Base-by-base conservation (phyloP, 2,888 invertebrate species). In the Spodoptera exigua region DNA sequence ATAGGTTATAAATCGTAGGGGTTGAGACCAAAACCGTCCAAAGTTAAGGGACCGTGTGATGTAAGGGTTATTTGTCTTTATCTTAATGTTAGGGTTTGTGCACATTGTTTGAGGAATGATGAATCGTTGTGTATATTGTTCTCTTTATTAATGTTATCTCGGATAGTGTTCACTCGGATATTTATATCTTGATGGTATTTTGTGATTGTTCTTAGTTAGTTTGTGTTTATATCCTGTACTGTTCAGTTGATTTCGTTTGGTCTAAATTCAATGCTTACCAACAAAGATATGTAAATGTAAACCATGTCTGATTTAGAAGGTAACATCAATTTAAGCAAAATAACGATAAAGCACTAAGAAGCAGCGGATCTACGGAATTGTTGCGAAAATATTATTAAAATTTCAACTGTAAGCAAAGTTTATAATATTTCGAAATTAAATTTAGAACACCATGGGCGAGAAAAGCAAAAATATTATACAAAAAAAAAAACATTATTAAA, bases 1-100 rank as follows among this genome's bases (percentile, higher is more conserved):
- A 77, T 77, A 75, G 70, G 72, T 72, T 78, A 79, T 81, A 78
- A 81, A 85, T 82, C 72, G 81, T 74, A 74, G 77, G 82, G 85
- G 82, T 78, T 80, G 76, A 67, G 66, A 62, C 66, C 70, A 67
- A 78, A 65, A 72, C 64, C 67, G 56, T 56, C 61, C 57, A 61
- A 68, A 62, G 67, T 70, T 70, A 79, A 71, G 69, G 79, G 70
- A 69, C 59, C 72, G 74, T 79, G 56, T 77, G 70, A 79, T 72
- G 65, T 36, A 66, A 46, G 27, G 63, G 78, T 51, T 75, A 75
- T 77, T 77, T 77, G 75, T 75, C 75, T 75, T 75, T 77, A 75
- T 75, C 74, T 68, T 68, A 74, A 77, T 71, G 74, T 74, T 62
- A 71, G 62, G 74, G 75, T 47, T 64, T 45, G 36, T 67, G 45